Evolutionary conservation across 2,888 invertebrate species (phyloP), one percentile per base, ranked within the genome.

Genomic region (Ethmia dodecea): DNA sequence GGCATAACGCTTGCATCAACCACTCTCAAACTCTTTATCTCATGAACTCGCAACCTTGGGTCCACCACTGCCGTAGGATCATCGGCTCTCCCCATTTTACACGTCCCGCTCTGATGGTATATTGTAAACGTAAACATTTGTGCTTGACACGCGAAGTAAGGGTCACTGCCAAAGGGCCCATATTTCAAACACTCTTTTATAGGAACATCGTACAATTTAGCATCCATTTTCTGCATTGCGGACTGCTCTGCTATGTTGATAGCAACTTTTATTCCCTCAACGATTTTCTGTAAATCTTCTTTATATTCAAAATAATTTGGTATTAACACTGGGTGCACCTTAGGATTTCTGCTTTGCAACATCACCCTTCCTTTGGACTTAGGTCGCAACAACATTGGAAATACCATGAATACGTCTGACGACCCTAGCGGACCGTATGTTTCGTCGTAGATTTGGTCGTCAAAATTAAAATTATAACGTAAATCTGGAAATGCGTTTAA

Each of bases 1-100:
- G 94, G 94, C 89, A 94, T 94, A 26, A 94, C 88, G 45, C 93
- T 93, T 0, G 93, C 93, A 60, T 94, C 94, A 37, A 93, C 90
- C 0, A 94, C 93, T 45, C 94, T 79, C 26, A 94, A 71, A 3
- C 89, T 88, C 9, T 86, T 73, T 8, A 94, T 79, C 4, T 93
- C 94, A 52, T 92, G 89, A 1, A 92, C 90, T 46, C 79, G 77
- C 35, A 92, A 59, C 49, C 88, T 75, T 1, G 89, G 77, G 56
- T 91, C 89, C 0, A 93, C 92, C 0, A 93, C 93, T 0, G 91
- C 86, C 5, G 83, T 72, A 6, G 87, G 86, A 57, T 91, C 90
- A 1, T 51, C 60, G 20, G 56, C 49, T 0, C 83, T 75, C 0
- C 91, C 92, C 92, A 92, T 92, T 59, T 91, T 90, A 51, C 91